A percentile compares a stretch with the other conserved stretches of the same genome.
phyloP scores from a whole-genome alignment of 2,113 vertebrate species.

The Albula glossodonta region DNA sequence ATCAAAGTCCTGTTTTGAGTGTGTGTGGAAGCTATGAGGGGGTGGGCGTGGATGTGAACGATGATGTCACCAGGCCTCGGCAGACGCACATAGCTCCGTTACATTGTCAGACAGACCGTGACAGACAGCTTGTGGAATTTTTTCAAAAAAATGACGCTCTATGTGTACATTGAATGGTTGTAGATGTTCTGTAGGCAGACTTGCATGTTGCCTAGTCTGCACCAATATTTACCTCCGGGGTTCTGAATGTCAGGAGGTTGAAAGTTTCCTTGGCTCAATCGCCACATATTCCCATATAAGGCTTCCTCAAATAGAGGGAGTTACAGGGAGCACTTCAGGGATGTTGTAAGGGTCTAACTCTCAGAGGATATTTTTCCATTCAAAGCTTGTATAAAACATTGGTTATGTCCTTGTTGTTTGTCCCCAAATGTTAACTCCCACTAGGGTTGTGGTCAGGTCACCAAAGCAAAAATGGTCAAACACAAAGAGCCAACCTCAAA shows the following conservation, averaged over 20 bases:
- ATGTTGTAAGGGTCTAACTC: constrained; percentile 60
- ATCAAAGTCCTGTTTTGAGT: neutral
- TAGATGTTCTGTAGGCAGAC: constrained; percentile 20
- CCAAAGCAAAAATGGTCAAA: neutral
- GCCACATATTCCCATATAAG: constrained; percentile 67
- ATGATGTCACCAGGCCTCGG: neutral
- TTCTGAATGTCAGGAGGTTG: constrained; percentile 54
- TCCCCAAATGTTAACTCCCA: neutral
- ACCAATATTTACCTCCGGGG: constrained; percentile 59
- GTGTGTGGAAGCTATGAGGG: no score
- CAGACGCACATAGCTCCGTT: neutral
- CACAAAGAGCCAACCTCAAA: neutral
- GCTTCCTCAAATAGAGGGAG: constrained; percentile 39
- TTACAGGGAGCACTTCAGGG: constrained; percentile 48
- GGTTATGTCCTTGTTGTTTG: constrained; percentile 54
- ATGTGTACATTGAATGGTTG: constrained; percentile 27
- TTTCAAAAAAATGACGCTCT: constrained; percentile 9
- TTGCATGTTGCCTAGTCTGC: constrained; percentile 37
- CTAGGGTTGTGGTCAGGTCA: constrained; percentile 32
- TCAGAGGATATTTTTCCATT: constrained; percentile 67
- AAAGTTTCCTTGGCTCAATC: constrained; percentile 60
- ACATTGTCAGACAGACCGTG: neutral
- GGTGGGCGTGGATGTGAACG: neutral
- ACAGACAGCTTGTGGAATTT: neutral
- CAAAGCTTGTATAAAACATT: constrained; percentile 61